Evolutionary conservation across 2,113 vertebrate species (phyloP).

Genomic region (Tiliqua scincoides): DNA sequence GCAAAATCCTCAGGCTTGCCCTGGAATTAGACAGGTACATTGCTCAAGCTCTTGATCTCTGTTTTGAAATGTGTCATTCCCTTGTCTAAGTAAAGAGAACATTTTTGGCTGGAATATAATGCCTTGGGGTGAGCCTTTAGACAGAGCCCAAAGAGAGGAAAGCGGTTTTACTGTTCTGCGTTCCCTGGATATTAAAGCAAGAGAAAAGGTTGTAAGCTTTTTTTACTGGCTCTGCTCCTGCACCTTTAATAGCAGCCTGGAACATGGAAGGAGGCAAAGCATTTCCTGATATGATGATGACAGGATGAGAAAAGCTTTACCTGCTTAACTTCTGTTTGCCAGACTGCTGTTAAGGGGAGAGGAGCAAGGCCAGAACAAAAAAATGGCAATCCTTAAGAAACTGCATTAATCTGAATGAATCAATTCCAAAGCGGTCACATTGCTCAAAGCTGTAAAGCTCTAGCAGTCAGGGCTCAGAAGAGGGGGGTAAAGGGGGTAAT

Average conservation of each 20-base stretch:
- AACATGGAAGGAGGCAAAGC: background rate
- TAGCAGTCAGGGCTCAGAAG: too few relatives aligned
- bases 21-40: constrained; percentile 65
- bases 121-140: constrained; percentile 49
- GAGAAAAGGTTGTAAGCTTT: background rate
- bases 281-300: background rate
- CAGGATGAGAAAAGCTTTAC: background rate
- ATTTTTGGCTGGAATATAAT: constrained; percentile 59
- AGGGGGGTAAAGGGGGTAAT: too few relatives aligned
- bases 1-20: constrained; percentile 33
- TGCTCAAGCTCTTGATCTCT: constrained; percentile 53
- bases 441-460: too few relatives aligned
- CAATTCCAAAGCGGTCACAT: too few relatives aligned
- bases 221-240: background rate
- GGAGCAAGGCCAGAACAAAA: background rate
- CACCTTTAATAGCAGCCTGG: background rate
- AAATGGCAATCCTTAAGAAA: background rate
- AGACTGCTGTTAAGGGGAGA: background rate
- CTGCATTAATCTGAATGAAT: too few relatives aligned
- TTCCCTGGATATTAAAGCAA: background rate
- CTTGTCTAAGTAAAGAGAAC: constrained; percentile 56
- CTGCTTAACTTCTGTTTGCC: background rate
- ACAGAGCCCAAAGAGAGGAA: background rate
- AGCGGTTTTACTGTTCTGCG: background rate
- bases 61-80: constrained; percentile 60